Evolutionary conservation across 2,113 vertebrate genomes (phyloP).

Genomic region (Gallinago paraguaiae): DNA sequence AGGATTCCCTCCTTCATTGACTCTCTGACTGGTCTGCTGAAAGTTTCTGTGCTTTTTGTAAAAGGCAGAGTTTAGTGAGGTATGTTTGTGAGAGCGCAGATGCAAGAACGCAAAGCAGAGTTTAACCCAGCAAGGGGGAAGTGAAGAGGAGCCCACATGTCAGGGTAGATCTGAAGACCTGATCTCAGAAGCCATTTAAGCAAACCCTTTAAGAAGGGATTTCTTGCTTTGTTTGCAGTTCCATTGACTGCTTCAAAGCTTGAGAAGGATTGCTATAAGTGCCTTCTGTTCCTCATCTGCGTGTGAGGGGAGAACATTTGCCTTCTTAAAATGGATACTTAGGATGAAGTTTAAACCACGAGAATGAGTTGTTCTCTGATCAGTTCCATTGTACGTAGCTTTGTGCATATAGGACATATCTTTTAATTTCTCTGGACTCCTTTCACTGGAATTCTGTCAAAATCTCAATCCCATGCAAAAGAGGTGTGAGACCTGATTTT

Average conservation of each 20-base stretch:
- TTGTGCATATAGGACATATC: not conserved
- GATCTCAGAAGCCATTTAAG: not conserved
- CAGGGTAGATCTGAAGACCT: not conserved
- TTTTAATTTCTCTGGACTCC: not conserved
- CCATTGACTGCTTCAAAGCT: not conserved
- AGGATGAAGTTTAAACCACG: not conserved
- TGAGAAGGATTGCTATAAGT: not conserved
- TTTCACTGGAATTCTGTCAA: not conserved
- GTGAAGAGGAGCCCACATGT: not conserved
- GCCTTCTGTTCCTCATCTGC: not conserved
- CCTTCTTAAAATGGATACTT: not conserved
- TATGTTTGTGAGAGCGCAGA: rapidly evolving
- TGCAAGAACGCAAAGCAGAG: not conserved
- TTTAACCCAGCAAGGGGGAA: not conserved
- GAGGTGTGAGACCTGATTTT: not conserved
- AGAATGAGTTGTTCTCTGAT: not conserved
- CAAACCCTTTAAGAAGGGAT: not conserved
- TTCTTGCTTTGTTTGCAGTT: not conserved
- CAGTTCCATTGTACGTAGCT: not conserved
- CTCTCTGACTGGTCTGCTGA: not conserved
- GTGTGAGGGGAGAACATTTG: not conserved
- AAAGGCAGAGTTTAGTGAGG: not conserved
- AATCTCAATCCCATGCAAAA: not conserved
- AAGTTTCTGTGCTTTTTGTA: not conserved
- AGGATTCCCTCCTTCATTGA: not conserved